These are phyloP conservation scores for Drosophila malerkotliana DNA, from an alignment of 1,140 invertebrate genomes.

Conservation along the genomic window DNA sequence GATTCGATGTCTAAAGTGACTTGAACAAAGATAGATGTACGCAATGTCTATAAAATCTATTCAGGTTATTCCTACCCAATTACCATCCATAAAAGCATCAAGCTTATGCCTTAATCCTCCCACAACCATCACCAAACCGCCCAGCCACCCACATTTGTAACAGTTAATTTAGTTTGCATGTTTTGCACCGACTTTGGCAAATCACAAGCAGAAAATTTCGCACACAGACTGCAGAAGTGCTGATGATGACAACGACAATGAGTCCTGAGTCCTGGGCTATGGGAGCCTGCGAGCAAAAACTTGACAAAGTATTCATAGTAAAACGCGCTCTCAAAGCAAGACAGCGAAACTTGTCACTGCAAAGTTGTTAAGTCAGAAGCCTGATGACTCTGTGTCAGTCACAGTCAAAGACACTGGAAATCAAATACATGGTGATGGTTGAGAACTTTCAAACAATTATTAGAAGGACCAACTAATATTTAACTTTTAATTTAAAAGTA, in stretches of 20 bases:
- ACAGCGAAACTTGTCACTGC: constrained; percentile 74
- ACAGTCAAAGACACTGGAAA: constrained; percentile 18
- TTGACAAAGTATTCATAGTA: constrained; percentile 77
- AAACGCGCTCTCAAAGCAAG: constrained; percentile 54
- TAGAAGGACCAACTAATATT: background rate
- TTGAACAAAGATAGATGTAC: constrained; percentile 32
- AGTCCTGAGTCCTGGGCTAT: constrained; percentile 30
- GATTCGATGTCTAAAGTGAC: constrained; percentile 41
- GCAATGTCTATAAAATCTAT: constrained; percentile 14
- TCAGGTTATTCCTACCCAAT: constrained; percentile 3
- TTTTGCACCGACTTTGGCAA: constrained; percentile 65
- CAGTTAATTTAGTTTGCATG: constrained; percentile 70
- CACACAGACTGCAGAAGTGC: constrained; percentile 44
- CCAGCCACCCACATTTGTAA: constrained; percentile 43
- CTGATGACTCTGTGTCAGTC: constrained; percentile 70
- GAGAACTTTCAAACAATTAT: background rate
- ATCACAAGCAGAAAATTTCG: constrained; percentile 49
- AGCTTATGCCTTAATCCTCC: background rate
- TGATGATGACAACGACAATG: constrained; percentile 62
- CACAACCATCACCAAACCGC: constrained; percentile 2
- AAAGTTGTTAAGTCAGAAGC: constrained; percentile 79
- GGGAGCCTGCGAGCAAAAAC: constrained; percentile 51
- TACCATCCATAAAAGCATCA: constrained; percentile 31
- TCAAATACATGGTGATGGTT: no score
- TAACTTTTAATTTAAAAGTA: no score